Base-by-base conservation (phyloP, 2,888 invertebrate species). In the Brachylomia viminalis region DNA sequence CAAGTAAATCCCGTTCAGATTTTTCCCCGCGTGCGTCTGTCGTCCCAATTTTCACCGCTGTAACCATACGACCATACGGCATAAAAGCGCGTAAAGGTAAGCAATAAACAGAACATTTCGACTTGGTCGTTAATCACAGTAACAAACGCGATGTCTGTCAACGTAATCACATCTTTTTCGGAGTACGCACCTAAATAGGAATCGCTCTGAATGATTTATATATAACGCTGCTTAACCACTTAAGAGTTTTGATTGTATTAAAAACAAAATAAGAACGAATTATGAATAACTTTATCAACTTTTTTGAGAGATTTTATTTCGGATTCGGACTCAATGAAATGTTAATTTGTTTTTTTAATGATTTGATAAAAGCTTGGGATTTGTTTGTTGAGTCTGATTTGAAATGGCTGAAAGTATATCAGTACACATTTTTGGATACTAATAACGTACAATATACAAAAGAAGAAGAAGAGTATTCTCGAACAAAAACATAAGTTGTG, bases 141-240 rank as follows among this genome's bases (percentile, higher is more conserved):
- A 75, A 79, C 84, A 84, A 86, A 81, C 81, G 79, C 71, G 73
- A 84, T 81, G 84, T 80, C 86, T 86, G 84, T 82, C 85, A 84
- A 73, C 87, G 82, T 84, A 82, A 86, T 86, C 79, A 82, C 87
- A 84, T 86, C 79, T 84, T 86, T 86, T 82, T 76, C 84, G 68
- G 68, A 82, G 67, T 72, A 62, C 77, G 79, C 65, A 64, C 65
- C 70, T 67, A 72, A 76, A 83, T 78, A 72, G 77, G 74, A 82
- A 82, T 84, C 67, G 74, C 52, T 74, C 62, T 82, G 67, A 52
- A 77, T 86, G 75, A 86, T 86, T 86, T 77, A 84, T 86, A 77
- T 77, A 84, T 86, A 77, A 76, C 64, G 58, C 27, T 68, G 49
- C 70, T 71, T 79, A 62, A 83, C 74, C 67, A 77, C 71, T 82